Evolutionary conservation across 2,113 vertebrate species (phyloP).

Genomic region (Odocoileus hemionus): DNA sequence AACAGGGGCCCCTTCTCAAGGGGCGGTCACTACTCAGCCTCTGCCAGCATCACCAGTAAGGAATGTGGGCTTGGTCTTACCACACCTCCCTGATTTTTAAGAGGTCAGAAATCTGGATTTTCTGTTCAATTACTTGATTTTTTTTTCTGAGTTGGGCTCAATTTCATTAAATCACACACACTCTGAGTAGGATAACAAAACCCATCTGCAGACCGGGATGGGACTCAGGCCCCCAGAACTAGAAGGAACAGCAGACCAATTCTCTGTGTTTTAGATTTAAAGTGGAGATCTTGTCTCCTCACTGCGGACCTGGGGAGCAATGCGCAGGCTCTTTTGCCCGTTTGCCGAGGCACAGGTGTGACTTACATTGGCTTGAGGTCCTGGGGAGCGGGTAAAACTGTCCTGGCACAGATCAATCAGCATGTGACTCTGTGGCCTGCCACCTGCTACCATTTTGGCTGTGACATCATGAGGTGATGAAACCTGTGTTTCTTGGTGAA

Average conservation of each 20-base stretch:
- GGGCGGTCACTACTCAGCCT: background rate
- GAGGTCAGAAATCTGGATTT: background rate
- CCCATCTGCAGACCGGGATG: background rate
- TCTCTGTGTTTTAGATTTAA: background rate
- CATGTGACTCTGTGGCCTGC: background rate
- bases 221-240: background rate
- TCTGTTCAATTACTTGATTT: background rate
- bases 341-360: background rate
- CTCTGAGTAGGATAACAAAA: background rate
- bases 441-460: background rate
- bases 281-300: background rate
- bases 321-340: rapidly evolving
- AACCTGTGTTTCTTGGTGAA: background rate
- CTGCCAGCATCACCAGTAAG: background rate
- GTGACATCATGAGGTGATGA: background rate
- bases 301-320: background rate
- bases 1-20: background rate
- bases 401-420: background rate
- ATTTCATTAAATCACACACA: background rate
- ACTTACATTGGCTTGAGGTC: background rate
- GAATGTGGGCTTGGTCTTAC: background rate
- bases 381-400: background rate
- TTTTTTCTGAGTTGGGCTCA: background rate
- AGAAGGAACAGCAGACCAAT: too few species aligned
- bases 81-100: background rate